Percentiles rank a stretch among this genome's conserved stretches.
phyloP scores from a whole-genome alignment of 2,113 vertebrate genomes.

The Anas platyrhynchos region DNA sequence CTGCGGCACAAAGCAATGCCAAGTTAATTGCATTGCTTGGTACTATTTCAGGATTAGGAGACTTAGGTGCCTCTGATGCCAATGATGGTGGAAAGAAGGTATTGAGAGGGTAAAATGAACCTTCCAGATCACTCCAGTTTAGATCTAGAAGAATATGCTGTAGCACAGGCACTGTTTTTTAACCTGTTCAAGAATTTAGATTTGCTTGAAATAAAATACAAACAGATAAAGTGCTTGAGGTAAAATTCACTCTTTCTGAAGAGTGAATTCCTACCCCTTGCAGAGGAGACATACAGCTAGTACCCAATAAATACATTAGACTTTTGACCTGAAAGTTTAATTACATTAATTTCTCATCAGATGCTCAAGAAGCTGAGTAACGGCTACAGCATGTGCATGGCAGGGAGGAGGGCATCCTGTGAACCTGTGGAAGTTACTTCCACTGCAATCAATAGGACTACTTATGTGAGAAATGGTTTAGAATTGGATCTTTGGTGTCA shows the following conservation, averaged over 20 bases:
- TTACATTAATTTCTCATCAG: neutral
- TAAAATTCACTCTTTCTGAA: neutral
- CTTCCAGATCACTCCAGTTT: neutral
- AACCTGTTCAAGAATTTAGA: neutral
- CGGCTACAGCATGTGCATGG: neutral
- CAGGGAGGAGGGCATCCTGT: neutral
- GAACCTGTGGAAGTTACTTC: neutral
- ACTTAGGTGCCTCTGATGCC: neutral
- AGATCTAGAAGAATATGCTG: neutral
- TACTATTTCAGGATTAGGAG: neutral
- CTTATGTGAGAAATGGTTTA: neutral
- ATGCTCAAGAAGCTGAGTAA: neutral
- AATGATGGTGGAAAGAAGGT: neutral
- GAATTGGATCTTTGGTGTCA: neutral
- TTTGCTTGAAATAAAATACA: neutral
- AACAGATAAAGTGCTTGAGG: neutral
- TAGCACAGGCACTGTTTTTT: neutral
- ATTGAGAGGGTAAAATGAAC: neutral
- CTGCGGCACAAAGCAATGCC: neutral
- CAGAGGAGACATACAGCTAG: neutral
- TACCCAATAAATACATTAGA: neutral
- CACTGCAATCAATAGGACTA: neutral
- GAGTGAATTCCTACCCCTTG: neutral
- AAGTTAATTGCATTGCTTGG: neutral
- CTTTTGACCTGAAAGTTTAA: neutral